Evolutionary conservation across 2,888 invertebrate genomes (phyloP).

Genomic region (Ormyrus labotus): DNA sequence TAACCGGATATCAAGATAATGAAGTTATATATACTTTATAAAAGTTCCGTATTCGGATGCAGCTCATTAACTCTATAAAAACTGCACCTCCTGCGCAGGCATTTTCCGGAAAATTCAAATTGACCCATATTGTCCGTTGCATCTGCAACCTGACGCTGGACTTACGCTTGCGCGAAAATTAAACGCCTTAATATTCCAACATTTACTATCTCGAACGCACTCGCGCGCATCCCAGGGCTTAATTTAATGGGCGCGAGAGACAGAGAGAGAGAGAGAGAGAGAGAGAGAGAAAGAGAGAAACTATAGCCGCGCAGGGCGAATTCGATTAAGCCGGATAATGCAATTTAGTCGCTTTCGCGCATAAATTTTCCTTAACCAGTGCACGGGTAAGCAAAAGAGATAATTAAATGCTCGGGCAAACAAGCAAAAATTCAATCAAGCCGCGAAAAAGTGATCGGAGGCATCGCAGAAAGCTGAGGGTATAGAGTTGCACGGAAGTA

Average conservation of each 20-base stretch:
- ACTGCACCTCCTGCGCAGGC: too few relatives aligned
- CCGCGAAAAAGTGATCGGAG: neutral
- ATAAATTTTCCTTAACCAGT: constrained; percentile 55
- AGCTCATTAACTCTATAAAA: too few relatives aligned
- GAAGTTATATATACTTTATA: too few relatives aligned
- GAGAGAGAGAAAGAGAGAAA: neutral
- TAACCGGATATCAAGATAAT: too few relatives aligned
- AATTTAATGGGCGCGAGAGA: constrained; percentile 36
- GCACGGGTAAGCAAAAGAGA: constrained; percentile 20
- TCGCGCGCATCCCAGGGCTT: constrained; percentile 5
- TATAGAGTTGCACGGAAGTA: too few relatives aligned
- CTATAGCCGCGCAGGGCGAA: constrained; percentile 13
- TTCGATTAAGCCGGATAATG: constrained; percentile 54
- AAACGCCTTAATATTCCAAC: constrained; percentile 36
- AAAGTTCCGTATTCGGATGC: too few relatives aligned
- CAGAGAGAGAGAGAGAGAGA: neutral
- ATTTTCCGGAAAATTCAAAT: too few relatives aligned
- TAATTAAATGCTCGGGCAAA: constrained; percentile 48
- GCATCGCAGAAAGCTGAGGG: too few relatives aligned
- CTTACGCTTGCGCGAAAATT: constrained; percentile 19
- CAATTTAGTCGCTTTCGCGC: constrained; percentile 44
- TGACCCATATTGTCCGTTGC: too few relatives aligned
- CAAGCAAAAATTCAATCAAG: constrained; percentile 28
- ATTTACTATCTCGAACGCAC: neutral
- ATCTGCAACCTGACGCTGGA: too few relatives aligned